phyloP scores from a whole-genome alignment of 2,113 vertebrate genomes.

The Hydrochoerus hydrochaeris region DNA sequence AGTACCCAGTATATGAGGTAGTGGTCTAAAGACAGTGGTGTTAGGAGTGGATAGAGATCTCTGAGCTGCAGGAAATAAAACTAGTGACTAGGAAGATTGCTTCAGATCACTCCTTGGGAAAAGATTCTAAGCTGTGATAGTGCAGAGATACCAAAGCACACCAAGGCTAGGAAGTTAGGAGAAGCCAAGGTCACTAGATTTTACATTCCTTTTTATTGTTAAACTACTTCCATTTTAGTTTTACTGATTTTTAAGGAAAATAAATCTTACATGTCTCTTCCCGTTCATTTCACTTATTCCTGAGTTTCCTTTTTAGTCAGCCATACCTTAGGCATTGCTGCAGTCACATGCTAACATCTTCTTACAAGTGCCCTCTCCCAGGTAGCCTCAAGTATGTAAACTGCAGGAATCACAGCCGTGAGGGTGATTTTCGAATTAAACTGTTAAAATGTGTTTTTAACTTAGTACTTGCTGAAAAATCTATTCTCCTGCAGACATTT shows the following conservation, averaged over 20 bases:
- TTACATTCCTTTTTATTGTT: neutral
- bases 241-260: neutral
- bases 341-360: neutral
- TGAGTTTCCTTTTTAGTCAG: neutral
- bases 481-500: constrained; percentile 57
- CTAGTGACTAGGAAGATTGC: accelerated
- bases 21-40: too few species aligned
- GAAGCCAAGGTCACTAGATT: neutral
- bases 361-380: constrained; percentile 14
- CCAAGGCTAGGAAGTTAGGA: too few species aligned
- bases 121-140: accelerated
- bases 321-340: neutral
- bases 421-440: constrained; percentile 79
- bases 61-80: neutral
- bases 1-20: neutral
- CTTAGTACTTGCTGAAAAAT: constrained; percentile 67
- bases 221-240: constrained; percentile 28
- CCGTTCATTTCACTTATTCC: neutral
- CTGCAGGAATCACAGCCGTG: constrained; percentile 18
- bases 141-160: too few species aligned
- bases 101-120: neutral
- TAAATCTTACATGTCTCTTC: neutral
- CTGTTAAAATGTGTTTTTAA: constrained; percentile 78
- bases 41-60: neutral
- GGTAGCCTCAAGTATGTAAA: neutral